Evolutionary conservation across 2,888 invertebrate species (phyloP), one percentile per base, ranked within the genome.

Genomic region (Oxyscelio sp.): DNA sequence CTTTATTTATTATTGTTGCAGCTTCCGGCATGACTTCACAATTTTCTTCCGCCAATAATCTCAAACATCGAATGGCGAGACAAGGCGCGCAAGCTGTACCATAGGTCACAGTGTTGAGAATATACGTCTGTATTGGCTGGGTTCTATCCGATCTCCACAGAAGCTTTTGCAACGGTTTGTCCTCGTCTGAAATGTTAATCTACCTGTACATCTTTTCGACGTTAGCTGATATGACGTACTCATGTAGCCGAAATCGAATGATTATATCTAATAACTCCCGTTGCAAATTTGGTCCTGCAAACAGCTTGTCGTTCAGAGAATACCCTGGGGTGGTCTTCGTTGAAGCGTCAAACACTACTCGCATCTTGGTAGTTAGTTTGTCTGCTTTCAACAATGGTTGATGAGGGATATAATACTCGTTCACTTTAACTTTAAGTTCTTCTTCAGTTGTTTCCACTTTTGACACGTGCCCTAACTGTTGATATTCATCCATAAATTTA

Each of bases 401-500:
- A 61, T 61, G 61, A 8, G 61, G 61, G 13, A 85, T 65, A 3
- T 19, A 4, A 2, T 81, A 15, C 9, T 43, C 21, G 5, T 81
- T 48, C 19, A 2, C 19, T 19, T 17, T 48, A 2, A n/a, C 17
- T 8, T 15, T 17, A 8, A 8, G 48, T 8, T 48, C 17, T 17
- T 17, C 48, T 48, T 13, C 13, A 17, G 17, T 48, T 6, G 27
- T 27, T 27, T 27, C 27, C 27, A 27, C 27, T 48, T 17, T n/a
- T 22, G 66, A 34, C 79, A 85, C 83, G 56, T 83, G 82, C 27
- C 74, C 71, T 11, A 58, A 58, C 5, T 63, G 15, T 34, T 52
- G 11, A 65, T 85, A 85, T 8, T 83, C 79, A n/a, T 65, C 8
- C 71, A 80, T 74, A 54, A 85, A 83, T 34, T 74, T 34, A 21